phyloP scores from a whole-genome alignment of 2,797 vertebrate species.

The Cryptoblepharus egeriae region DNA sequence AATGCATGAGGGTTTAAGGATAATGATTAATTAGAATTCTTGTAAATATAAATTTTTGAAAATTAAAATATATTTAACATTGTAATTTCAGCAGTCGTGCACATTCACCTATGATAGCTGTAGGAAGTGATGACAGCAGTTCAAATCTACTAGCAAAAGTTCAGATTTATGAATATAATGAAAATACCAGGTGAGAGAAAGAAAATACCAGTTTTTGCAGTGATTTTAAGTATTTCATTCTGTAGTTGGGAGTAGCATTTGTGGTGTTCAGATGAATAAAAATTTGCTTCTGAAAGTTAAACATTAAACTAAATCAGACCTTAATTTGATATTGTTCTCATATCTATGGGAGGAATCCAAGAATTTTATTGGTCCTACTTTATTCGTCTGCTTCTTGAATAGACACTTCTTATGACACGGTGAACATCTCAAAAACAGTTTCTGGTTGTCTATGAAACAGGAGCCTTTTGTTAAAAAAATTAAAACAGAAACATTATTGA shows the following conservation, averaged over 20 bases:
- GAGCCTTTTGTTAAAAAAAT: neutral
- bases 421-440: neutral
- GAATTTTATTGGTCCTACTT: neutral
- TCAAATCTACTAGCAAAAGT: conserved; percentile 93
- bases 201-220: neutral
- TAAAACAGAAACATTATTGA: neutral
- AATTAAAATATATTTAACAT: neutral
- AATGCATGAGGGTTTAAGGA: too few species aligned
- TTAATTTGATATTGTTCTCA: neutral
- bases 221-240: neutral
- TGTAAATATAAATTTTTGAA: too few species aligned
- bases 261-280: neutral
- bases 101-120: conserved; percentile 96
- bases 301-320: neutral
- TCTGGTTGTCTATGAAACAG: neutral
- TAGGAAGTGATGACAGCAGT: conserved; percentile 95
- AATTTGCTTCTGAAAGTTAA: neutral
- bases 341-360: too few species aligned
- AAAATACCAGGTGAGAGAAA: conserved; percentile 89
- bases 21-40: too few species aligned
- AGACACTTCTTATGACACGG: neutral
- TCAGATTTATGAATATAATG: conserved; percentile 98
- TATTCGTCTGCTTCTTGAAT: neutral
- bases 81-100: conserved; percentile 86
- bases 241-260: conserved; percentile 2